Base-by-base conservation (phyloP, 1,140 invertebrate genomes). In the Armadillidium nasatum region DNA sequence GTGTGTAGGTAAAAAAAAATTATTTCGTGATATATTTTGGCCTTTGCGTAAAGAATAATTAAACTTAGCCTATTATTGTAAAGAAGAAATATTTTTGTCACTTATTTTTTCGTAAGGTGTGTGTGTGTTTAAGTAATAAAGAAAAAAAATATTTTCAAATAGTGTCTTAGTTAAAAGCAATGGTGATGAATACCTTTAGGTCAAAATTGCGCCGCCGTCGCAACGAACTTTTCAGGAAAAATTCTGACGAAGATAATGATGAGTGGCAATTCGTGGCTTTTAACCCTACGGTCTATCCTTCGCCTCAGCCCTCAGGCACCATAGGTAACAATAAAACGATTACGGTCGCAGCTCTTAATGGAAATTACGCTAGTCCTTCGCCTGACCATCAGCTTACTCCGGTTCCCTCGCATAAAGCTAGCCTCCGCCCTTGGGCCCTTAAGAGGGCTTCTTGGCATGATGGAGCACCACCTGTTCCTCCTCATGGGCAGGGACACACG, bases 121-220 rank as follows among this genome's bases (percentile, higher is more conserved):
- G 50, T 15, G 50, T 60, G 50, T 60, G 50, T 60, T 13, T 15
- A 19, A 60, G 50, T 13, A 60, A 3, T 33, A 33, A 33, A 33
- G 33, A 33, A 33, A 33, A 33, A 33, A 3, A 33, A 3, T 33
- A 33, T 33, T 33, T 33, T 33, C 2, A 6, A 33, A 33, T 33
- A 33, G 33, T 33, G 33, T 33, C 33, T 33, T 33, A 33, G 33
- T 33, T 33, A 19, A 71, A 81, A 78, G 77, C 75, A 60, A 81
- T 81, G 79, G 79, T 81, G 73, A 81, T 81, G 79, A 81, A 81
- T 75, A 81, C 79, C 44, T 81, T 81, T 71, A 72, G 78, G 75
- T 81, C 76, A 19, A 81, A 81, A 75, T 76, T 78, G 75, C 79
- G 79, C 72, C 77, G 78, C 1, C 77, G 79, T 70, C 79, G 79